These are phyloP conservation scores for Monochamus saltuarius DNA, from an alignment of 1,140 invertebrate genomes.

Conservation along the genomic window DNA sequence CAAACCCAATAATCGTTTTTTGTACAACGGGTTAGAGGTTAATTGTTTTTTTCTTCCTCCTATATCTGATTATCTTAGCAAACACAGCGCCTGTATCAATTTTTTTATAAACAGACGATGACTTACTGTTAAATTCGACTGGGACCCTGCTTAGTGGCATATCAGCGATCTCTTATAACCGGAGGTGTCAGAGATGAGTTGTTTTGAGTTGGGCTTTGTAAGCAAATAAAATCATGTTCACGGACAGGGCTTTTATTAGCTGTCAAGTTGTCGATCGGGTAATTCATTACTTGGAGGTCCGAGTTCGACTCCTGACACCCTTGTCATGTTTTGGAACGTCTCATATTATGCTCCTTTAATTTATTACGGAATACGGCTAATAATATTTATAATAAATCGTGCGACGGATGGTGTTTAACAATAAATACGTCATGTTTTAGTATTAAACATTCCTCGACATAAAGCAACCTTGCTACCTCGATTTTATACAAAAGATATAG, in stretches of 20 bases:
- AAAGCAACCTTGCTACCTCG: too few species aligned
- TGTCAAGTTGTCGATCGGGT: slow-evolving; percentile 34
- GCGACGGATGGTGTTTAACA: too few species aligned
- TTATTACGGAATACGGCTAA: too few species aligned
- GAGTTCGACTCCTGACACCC: slow-evolving; percentile 24
- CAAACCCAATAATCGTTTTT: too few species aligned
- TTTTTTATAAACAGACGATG: slow-evolving; percentile 8
- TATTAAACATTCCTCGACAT: too few species aligned
- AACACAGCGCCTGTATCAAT: background rate
- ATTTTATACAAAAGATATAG: too few species aligned
- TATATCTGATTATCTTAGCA: too few species aligned
- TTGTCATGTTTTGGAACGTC: slow-evolving; percentile 19
- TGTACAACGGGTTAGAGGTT: too few species aligned
- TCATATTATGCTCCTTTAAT: slow-evolving; percentile 1
- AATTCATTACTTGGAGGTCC: slow-evolving; percentile 32
- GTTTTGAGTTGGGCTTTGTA: slow-evolving; percentile 25
- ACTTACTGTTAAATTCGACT: slow-evolving; percentile 14
- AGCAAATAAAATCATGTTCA: slow-evolving; percentile 34
- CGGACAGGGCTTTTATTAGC: slow-evolving; percentile 29
- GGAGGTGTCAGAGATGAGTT: slow-evolving; percentile 30
- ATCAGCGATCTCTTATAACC: slow-evolving; percentile 19
- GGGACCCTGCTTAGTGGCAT: slow-evolving; percentile 22
- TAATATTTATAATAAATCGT: too few species aligned
- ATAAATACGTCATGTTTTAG: too few species aligned
- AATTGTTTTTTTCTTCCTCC: too few species aligned